Base-by-base conservation (phyloP, 2,797 vertebrate species). In the Phataginus tetradactyla region DNA sequence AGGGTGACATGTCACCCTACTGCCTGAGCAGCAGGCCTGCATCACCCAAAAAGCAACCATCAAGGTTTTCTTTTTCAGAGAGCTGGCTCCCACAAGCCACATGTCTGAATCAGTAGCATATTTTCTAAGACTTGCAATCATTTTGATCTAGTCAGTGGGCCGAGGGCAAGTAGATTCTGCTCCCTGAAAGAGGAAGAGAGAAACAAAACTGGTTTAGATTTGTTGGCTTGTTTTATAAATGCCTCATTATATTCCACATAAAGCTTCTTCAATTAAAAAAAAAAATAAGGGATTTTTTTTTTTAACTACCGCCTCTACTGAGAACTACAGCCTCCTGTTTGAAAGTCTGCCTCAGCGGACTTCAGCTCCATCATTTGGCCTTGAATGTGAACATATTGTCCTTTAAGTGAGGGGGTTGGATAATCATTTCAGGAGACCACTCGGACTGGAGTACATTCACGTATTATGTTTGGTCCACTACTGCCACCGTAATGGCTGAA, bases 181-280 rank as follows among this genome's bases (percentile, higher is more conserved):
- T 95, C 37, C 4, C 71, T 49, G 15, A 90, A 93, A 92, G 81
- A 91, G 81, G 61, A 90, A 81, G 74, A 68, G 57, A 72, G 72
- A 84, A 94, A 55, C 17, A 64, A 91, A 88, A 55, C 1, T 51
- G 27, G 1, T 84, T 94, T 68, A 1, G 27, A 20, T 71, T 83
- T 95, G 32, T 80, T 87, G 66, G 11, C 84, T 94, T 78, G 5
- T 91, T 90, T 93, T 49, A 61, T 77, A 94, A 83, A 55, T 57
- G 59, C 27, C 27, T 91, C 17, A 53, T 93, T 86, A 77, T 78
- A 77, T 34, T 92, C 18, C 32, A 86, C 45, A 69, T 42, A 37
- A 49, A 63, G 13, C 53, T 64, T 84, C 79, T 79, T 91, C 64
- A 61, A 49, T 87, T 86, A 21, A 66, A 69, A 86, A 45, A 90